Base-by-base conservation (phyloP, 1,140 invertebrate genomes). In the Drosophila takahashii region DNA sequence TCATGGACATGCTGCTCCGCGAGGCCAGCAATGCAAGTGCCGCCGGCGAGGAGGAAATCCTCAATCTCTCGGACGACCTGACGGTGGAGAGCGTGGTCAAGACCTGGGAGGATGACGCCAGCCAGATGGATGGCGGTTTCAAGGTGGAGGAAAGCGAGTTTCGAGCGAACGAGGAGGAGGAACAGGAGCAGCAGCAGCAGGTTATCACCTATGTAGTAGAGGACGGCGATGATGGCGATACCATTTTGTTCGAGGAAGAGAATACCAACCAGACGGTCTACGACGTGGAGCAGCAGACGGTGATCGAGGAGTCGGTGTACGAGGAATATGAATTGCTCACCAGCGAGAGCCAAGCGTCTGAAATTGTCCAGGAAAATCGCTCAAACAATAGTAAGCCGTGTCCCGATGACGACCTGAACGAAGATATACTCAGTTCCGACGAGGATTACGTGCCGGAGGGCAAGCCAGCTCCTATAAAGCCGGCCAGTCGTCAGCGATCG, bases 1-100 rank as follows among this genome's bases (percentile, higher is more conserved):
- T 89, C 7, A 72, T 75, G 26, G 85, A 89, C 18, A 74, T 89
- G 85, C 29, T 87, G 3, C 50, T 48, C 13, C 50, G 58, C 2
- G 83, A 83, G 27, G 67, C 47, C 5, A 69, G 42, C n/a, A 77
- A 41, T 26, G 10, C 37, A 6, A 60, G 26, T 22, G 13, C 27
- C 1, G 2, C 16, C 3, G 39, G 50, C 7, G 65, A 60, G 0
- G 56, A 47, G 0, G 77, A 84, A 11, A 15, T 9, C 13, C 65
- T 27, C 0, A 16, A 22, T 48, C 61, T 13, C 36, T 44, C 42
- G 2, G 53, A 65, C 29, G 67, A 77, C 11, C 37, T 29, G 18
- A 60, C 26, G 0, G 42, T 57, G 7, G 83, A 85, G 16, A 76
- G 44, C n/a, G 76, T 77, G 3, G 54, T 70, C 2, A 61, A 66